These are phyloP conservation scores for Axinella damicornis DNA, from an alignment of 37 sponge, comb jelly and placozoan species.

Conservation along the genomic window DNA sequence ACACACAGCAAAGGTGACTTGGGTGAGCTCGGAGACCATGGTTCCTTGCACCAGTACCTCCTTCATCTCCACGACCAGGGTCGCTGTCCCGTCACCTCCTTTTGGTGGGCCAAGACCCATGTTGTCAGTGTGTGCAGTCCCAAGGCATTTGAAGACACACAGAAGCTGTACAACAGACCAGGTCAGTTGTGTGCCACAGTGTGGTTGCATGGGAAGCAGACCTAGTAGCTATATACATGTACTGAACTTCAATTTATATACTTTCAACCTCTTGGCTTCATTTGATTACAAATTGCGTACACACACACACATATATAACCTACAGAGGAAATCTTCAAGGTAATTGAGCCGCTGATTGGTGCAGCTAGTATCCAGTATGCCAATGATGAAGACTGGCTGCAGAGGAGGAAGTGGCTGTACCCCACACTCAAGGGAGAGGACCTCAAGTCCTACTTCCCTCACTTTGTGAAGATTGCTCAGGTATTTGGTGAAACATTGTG, in stretches of 20 bases:
- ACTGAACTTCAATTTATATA: too few species aligned
- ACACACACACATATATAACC: too few species aligned
- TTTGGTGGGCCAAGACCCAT: constrained; percentile 71
- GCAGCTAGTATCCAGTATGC: constrained; percentile 66
- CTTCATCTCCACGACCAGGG: constrained; percentile 76
- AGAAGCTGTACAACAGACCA: constrained; percentile 77
- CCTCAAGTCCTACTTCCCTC: constrained; percentile 53
- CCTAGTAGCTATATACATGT: too few species aligned
- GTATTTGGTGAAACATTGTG: too few species aligned
- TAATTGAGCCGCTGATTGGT: constrained; percentile 63
- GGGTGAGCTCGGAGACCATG: constrained; percentile 59
- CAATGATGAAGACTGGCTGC: constrained; percentile 60
- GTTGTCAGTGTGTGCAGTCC: constrained; percentile 88
- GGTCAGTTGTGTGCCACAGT: constrained; percentile 18
- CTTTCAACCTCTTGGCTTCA: too few species aligned
- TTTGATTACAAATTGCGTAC: too few species aligned
- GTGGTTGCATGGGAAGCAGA: too few species aligned
- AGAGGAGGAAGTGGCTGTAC: constrained; percentile 30
- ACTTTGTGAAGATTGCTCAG: constrained; percentile 57
- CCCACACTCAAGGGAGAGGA: constrained; percentile 43
- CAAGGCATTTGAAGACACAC: constrained; percentile 73
- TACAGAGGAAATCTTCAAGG: constrained; percentile 39
- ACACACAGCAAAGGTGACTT: constrained; percentile 63
- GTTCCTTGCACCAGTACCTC: constrained; percentile 91
- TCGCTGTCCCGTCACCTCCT: constrained; percentile 74